Conservation (phyloP, 1,140 invertebrate species). For the Geopemphigus sp. region DNA sequence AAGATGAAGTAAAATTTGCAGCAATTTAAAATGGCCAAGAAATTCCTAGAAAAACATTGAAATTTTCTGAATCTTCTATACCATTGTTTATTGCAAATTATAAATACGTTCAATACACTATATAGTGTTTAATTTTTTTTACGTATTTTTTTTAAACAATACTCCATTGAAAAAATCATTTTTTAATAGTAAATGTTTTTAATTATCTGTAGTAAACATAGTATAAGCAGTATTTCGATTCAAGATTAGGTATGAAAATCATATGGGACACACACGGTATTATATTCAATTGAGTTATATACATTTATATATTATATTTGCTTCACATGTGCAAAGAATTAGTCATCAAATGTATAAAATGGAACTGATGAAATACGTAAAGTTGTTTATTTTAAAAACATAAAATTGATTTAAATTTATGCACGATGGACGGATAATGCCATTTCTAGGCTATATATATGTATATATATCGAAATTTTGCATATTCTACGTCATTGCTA, state of each 20-base stretch:
- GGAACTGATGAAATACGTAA: not conserved
- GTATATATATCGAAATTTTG: not conserved
- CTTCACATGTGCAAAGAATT: not conserved
- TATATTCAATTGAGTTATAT: conserved; percentile 2
- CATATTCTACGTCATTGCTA: too few species aligned
- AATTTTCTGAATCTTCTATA: too few species aligned
- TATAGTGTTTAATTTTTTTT: too few species aligned
- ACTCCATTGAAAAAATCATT: not conserved
- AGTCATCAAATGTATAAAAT: not conserved
- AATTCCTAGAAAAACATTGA: too few species aligned
- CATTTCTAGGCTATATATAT: not conserved
- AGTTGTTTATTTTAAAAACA: not conserved
- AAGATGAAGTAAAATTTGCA: too few species aligned
- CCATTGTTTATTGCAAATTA: too few species aligned
- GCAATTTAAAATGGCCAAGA: too few species aligned
- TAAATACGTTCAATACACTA: too few species aligned
- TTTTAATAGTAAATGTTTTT: conserved; percentile 18
- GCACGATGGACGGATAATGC: not conserved
- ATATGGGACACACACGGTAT: conserved; percentile 1
- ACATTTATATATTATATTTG: not conserved
- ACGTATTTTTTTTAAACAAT: too few species aligned
- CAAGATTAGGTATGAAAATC: not conserved
- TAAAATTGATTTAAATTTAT: conserved; percentile 24
- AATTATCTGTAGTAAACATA: not conserved
- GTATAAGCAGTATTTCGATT: not conserved